A percentile compares a stretch with the other conserved stretches of the same genome.
Evolutionary conservation across 2,888 invertebrate genomes (phyloP).

Genomic region (Lumbricus terrestris): DNA sequence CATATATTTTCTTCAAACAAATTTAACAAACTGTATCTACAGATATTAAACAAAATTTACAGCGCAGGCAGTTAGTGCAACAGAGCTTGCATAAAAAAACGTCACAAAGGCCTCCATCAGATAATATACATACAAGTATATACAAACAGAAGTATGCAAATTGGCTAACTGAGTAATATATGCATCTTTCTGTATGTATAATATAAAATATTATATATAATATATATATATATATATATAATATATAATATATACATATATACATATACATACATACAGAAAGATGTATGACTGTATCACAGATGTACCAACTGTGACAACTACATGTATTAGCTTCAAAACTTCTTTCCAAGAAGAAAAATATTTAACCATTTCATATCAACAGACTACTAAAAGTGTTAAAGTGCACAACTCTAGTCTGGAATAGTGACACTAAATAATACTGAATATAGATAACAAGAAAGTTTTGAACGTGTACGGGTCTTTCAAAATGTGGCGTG

Average conservation of each 20-base stretch:
- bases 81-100: slow-evolving; percentile 3
- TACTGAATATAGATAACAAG: not conserved
- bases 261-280: not conserved
- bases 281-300: not conserved
- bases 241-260: too few relatives aligned
- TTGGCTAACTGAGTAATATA: not conserved
- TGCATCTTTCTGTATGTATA: too few relatives aligned
- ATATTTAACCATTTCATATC: not conserved
- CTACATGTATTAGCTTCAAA: not conserved
- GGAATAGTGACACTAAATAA: not conserved
- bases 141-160: not conserved
- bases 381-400: too few relatives aligned
- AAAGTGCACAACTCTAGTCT: not conserved
- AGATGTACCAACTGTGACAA: not conserved
- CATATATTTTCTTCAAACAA: not conserved
- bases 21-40: not conserved
- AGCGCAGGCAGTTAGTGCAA: slow-evolving; percentile 3
- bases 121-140: not conserved
- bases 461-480: not conserved
- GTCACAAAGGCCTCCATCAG: not conserved
- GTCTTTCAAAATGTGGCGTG: not conserved
- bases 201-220: not conserved
- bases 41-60: not conserved
- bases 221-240: not conserved
- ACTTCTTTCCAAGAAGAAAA: not conserved